Conservation (phyloP, 2,113 vertebrate genomes). For the Callipepla californica region DNA sequence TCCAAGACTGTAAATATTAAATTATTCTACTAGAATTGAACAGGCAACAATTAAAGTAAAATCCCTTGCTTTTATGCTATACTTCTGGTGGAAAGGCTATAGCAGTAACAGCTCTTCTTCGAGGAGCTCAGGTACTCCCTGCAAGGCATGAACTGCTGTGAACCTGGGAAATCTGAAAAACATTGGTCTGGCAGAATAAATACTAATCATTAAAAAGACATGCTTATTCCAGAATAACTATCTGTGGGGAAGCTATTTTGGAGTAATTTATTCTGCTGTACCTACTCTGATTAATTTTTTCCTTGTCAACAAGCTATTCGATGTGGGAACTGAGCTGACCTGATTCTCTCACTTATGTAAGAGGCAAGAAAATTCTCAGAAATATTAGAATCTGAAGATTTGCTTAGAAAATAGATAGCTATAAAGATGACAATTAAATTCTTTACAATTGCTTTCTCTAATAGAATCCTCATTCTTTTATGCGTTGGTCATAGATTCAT, state of each 20-base stretch:
- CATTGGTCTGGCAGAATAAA: neutral
- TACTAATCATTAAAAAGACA: neutral
- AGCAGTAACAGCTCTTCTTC: neutral
- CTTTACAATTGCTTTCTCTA: neutral
- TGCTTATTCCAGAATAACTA: neutral
- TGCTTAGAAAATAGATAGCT: neutral
- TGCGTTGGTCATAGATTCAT: neutral
- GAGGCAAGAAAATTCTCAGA: neutral
- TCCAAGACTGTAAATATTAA: neutral
- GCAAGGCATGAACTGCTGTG: neutral
- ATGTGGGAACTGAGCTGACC: constrained; percentile 2
- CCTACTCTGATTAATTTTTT: constrained; percentile 29
- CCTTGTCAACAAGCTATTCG: constrained; percentile 31
- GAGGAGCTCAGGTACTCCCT: neutral
- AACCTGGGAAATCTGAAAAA: neutral
- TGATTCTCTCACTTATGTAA: constrained; percentile 22
- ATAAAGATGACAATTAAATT: neutral
- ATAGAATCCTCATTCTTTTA: neutral
- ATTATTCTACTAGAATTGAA: neutral
- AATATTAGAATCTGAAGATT: neutral
- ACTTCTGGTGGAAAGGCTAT: neutral
- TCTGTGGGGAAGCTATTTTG: constrained; percentile 1
- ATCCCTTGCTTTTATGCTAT: neutral
- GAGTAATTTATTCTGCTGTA: constrained; percentile 35
- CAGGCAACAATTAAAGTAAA: neutral